Evolutionary conservation across 2,797 vertebrate genomes (phyloP).

Genomic region (Xenentodon cancila): DNA sequence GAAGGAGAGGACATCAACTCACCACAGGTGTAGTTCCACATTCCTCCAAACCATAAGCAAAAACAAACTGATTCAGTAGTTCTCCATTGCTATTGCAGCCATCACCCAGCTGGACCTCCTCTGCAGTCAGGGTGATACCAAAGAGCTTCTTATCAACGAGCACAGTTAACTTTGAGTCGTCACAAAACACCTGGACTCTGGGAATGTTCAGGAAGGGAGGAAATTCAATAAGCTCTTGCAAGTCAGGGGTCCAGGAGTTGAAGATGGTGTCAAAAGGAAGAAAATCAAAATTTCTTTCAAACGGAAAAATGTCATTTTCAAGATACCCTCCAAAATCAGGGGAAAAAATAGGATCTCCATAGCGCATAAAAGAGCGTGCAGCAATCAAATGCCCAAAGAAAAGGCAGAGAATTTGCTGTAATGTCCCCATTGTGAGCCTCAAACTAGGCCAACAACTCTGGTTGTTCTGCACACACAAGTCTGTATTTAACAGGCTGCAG

Average conservation of each 20-base stretch:
- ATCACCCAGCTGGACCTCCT: constrained; percentile 58
- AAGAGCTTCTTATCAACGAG: constrained; percentile 50
- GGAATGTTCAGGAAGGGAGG: constrained; percentile 29
- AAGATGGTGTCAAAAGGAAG: constrained; percentile 28
- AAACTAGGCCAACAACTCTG: constrained; percentile 9
- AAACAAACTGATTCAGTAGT: constrained; percentile 50
- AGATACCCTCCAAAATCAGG: constrained; percentile 8
- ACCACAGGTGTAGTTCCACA: constrained; percentile 68
- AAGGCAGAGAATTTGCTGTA: constrained; percentile 8
- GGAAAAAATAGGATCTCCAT: background rate
- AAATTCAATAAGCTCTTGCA: constrained; percentile 31
- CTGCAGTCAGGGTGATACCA: constrained; percentile 17
- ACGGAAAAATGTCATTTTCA: constrained; percentile 20
- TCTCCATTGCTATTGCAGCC: constrained; percentile 60
- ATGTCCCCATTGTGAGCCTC: constrained; percentile 40
- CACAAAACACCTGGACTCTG: constrained; percentile 61
- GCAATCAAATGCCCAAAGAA: constrained; percentile 19
- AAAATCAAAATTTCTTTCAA: constrained; percentile 27
- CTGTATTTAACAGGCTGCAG: constrained; percentile 38
- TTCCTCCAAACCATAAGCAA: constrained; percentile 58
- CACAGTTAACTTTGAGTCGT: constrained; percentile 51
- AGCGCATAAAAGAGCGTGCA: background rate
- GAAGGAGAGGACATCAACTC: background rate
- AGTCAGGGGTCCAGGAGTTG: constrained; percentile 40
- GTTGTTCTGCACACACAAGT: rapidly evolving